Base-by-base conservation (phyloP, 2,888 invertebrate genomes). In the Spialia ferax region DNA sequence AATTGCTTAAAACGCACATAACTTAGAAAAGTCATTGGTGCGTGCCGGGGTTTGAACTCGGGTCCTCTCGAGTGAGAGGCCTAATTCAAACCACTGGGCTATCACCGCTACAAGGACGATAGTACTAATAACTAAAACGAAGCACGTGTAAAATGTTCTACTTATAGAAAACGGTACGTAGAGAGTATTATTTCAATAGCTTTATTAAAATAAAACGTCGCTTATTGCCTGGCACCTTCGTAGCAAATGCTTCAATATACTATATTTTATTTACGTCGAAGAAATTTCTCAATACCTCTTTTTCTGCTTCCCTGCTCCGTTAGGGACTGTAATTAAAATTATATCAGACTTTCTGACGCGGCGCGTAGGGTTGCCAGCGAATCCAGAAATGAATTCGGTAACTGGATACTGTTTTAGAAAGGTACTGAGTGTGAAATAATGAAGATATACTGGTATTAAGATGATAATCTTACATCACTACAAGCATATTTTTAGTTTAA, bases 241-340 rank as follows among this genome's bases (percentile, higher is more conserved):
- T 6, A 57, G 20, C 32, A 22, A 50, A 7, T n/a, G 32, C 10
- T 20, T 29, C 26, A 26, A 54, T 29, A 54, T 15, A 11, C 18
- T 56, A 10, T 50, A 32, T n/a, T 56, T 32, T 56, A 55, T 64
- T 56, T 54, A 26, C 35, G n/a, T 35, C 23, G 13, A 57, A 57
- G 26, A 32, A 64, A 63, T 38, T 63, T 45, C 56, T 57, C 56
- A 48, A 57, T 64, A 64, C 56, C 56, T 48, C 35, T 48, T 65
- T 69, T 69, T 66, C 54, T 52, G 64, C 69, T 64, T 56, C 48
- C 57, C 65, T 71, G 73, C 74, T 76, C 72, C 75, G 71, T 69
- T 50, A 65, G 64, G 69, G 70, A 74, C 55, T 77, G 78, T 77
- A 80, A 80, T 79, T 79, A 79, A 79, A 78, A 77, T 77, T 73